A percentile compares a stretch with the other conserved stretches of the same genome.
phyloP scores from a whole-genome alignment of 2,797 vertebrate genomes.

The Scolopax rusticola region DNA sequence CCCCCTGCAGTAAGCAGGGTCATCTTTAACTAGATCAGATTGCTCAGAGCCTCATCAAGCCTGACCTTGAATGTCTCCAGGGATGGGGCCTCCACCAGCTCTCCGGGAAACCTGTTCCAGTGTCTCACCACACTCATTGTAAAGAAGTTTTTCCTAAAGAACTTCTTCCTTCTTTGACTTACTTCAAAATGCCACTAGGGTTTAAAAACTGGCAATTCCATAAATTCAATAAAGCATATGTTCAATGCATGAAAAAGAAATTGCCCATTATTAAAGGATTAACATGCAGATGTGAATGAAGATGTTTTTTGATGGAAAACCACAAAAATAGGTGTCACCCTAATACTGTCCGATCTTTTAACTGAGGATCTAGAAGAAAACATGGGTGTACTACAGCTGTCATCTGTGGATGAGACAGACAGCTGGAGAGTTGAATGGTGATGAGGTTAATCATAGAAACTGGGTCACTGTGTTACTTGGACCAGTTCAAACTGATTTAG shows the following conservation, averaged over 20 bases:
- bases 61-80: too few species aligned
- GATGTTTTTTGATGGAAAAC: slow-evolving; percentile 5
- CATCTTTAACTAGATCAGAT: too few species aligned
- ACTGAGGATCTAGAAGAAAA: not conserved
- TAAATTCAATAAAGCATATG: not conserved
- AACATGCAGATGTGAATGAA: not conserved
- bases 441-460: not conserved
- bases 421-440: not conserved
- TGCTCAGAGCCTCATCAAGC: too few species aligned
- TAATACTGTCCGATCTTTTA: not conserved
- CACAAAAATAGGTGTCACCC: not conserved
- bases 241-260: not conserved
- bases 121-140: too few species aligned
- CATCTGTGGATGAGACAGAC: not conserved
- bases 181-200: not conserved
- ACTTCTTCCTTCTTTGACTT: not conserved
- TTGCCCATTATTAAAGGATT: slow-evolving; percentile 1
- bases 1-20: too few species aligned
- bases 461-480: not conserved
- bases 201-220: not conserved
- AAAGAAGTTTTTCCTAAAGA: too few species aligned
- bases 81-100: too few species aligned
- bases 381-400: not conserved
- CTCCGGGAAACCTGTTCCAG: too few species aligned
- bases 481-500: not conserved